phyloP scores from a whole-genome alignment of 1,140 invertebrate species.

The Triops cancriformis region DNA sequence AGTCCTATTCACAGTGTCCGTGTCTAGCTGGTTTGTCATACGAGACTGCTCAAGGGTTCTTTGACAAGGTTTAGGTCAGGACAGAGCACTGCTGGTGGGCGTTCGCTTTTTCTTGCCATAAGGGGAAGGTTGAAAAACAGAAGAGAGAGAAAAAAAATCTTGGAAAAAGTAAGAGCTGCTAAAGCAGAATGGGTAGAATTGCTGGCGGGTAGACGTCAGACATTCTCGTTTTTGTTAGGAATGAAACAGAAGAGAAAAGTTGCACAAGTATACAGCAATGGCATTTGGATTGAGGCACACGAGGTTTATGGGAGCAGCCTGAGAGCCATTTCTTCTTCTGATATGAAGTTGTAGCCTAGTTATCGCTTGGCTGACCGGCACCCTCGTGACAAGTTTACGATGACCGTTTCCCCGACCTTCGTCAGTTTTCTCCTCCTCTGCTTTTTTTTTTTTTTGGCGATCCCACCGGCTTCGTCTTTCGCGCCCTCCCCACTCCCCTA shows the following conservation, averaged over 20 bases:
- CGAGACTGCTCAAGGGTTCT: too few relatives aligned
- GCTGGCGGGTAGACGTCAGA: neutral
- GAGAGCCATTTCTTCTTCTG: neutral
- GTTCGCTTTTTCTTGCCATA: neutral
- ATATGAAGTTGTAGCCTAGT: slow-evolving; percentile 10
- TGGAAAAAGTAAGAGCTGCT: neutral
- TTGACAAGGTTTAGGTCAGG: too few relatives aligned
- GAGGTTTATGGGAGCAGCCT: neutral
- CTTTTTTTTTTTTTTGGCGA: too few relatives aligned
- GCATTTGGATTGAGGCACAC: slow-evolving; percentile 8
- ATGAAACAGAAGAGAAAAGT: neutral
- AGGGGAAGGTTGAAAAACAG: neutral
- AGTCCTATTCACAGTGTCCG: too few relatives aligned
- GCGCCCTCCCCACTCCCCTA: neutral
- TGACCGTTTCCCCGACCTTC: slow-evolving; percentile 3
- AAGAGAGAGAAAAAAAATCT: neutral
- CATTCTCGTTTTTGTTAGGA: neutral
- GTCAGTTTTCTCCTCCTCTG: neutral
- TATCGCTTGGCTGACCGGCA: slow-evolving; percentile 8
- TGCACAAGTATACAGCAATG: slow-evolving; percentile 6
- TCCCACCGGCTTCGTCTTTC: neutral
- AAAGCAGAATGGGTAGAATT: neutral
- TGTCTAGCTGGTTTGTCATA: too few relatives aligned
- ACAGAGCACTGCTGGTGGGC: neutral
- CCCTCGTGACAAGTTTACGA: slow-evolving; percentile 10